phyloP scores from a whole-genome alignment of 2,888 invertebrate species.

The Troides aeacus region DNA sequence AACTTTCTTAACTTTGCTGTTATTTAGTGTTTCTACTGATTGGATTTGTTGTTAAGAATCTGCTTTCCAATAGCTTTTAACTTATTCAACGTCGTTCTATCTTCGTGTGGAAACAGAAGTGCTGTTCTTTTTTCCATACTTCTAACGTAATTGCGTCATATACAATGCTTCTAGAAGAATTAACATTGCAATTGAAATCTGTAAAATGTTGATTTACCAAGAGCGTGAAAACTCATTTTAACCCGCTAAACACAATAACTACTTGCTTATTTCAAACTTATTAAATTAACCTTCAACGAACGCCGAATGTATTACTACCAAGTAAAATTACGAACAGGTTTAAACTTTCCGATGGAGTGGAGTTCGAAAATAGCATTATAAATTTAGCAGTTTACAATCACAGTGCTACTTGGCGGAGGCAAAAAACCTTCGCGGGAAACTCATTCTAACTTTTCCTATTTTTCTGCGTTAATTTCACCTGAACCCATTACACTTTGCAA shows the following conservation, averaged over 20 bases:
- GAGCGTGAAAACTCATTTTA: not conserved
- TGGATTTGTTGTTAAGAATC: no score
- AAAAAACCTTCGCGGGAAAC: slow-evolving; percentile 73
- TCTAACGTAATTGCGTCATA: not conserved
- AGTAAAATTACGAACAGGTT: slow-evolving; percentile 72
- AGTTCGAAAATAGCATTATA: slow-evolving; percentile 79
- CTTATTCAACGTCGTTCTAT: not conserved
- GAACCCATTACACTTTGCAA: slow-evolving; percentile 79
- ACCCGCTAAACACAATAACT: not conserved
- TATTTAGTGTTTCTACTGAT: no score
- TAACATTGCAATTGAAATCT: not conserved
- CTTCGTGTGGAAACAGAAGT: not conserved
- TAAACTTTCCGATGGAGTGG: slow-evolving; percentile 76
- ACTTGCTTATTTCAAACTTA: slow-evolving; percentile 33
- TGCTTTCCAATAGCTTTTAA: no score
- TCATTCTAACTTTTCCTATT: slow-evolving; percentile 80
- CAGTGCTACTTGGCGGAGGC: slow-evolving; percentile 71
- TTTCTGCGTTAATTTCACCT: slow-evolving; percentile 79
- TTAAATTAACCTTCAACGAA: slow-evolving; percentile 48
- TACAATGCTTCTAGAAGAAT: not conserved
- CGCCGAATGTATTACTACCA: slow-evolving; percentile 56
- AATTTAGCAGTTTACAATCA: slow-evolving; percentile 80
- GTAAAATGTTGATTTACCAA: not conserved
- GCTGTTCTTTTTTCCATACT: not conserved
- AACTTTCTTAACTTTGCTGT: no score